Base-by-base conservation (phyloP, 2,888 invertebrate genomes). In the Sussaba pulchella region DNA sequence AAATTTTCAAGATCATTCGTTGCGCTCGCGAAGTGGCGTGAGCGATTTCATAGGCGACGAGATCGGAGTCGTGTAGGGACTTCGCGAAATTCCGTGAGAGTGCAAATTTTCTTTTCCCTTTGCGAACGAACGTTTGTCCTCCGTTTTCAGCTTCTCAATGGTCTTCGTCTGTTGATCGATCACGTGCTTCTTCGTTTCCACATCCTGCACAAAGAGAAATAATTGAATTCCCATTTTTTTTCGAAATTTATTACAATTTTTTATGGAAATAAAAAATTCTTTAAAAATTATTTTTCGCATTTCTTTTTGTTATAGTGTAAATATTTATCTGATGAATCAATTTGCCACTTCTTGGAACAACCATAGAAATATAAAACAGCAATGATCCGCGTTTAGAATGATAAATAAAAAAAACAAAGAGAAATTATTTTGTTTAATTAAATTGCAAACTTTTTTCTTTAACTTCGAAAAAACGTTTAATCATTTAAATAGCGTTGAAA, bases 61-160 rank as follows among this genome's bases (percentile, higher is more conserved):
- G 45, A 86, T 84, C 24, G 89, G 88, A 1, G 89, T 88, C 6
- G 88, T 76, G 63, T 85, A 86, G 19, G 82, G 77, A 67, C 80
- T 88, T 84, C 87, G 92, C 4, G 92, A 74, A 24, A 92, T 88
- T 63, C 91, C 88, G 52, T 93, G 92, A 81, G 92, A 92, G 21
- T 87, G 87, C 17, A 93, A 77, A 85, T 94, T 94, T 84, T 94
- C 94, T 85, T 94, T 94, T 70, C 93, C 93, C 70, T 89, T 92
- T 41, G 85, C 82, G 47, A 87, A 84, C 36, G 87, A 78, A 50
- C 90, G 91, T 69, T 88, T 89, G 64, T 91, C 92, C 47, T 92
- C 88, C 14, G 88, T 85, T 85, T 87, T 92, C 10, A 93, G 84
- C 83, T 92, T 93, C 73, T 93, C 93, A 39, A 93, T 92, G 1